phyloP scores from a whole-genome alignment of 2,113 vertebrate genomes.

The Helogale parvula region DNA sequence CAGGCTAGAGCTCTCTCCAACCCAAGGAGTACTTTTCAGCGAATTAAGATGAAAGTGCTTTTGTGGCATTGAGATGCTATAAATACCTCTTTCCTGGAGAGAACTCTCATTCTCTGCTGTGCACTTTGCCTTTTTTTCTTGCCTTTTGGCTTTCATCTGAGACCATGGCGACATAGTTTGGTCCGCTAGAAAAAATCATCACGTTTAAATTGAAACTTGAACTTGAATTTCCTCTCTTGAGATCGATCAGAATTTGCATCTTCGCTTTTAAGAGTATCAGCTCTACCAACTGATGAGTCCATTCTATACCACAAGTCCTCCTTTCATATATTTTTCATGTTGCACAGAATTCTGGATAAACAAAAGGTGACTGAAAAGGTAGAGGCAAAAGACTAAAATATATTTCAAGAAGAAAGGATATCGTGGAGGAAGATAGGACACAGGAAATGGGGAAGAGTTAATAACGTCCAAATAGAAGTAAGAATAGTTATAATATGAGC shows the following conservation, averaged over 20 bases:
- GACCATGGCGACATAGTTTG: neutral
- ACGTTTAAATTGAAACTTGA: constrained; percentile 27
- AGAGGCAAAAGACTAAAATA: neutral
- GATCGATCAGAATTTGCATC: neutral
- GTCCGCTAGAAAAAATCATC: neutral
- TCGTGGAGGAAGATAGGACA: neutral
- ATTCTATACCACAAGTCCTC: neutral
- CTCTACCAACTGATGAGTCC: neutral
- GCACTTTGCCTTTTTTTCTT: neutral
- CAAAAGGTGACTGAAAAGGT: neutral
- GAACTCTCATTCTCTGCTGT: neutral
- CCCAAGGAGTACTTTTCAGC: neutral
- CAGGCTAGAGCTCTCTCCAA: neutral
- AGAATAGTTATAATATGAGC: neutral
- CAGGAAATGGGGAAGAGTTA: neutral
- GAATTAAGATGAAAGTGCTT: constrained; percentile 29
- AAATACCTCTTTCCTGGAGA: neutral
- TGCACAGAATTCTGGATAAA: constrained; percentile 8
- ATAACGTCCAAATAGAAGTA: neutral
- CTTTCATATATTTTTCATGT: neutral
- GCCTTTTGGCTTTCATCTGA: neutral
- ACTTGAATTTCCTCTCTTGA: constrained; percentile 28
- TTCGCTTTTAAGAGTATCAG: neutral
- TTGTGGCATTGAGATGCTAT: neutral
- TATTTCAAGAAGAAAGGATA: neutral